Conservation (phyloP, 2,113 vertebrate genomes). For the Egretta garzetta region DNA sequence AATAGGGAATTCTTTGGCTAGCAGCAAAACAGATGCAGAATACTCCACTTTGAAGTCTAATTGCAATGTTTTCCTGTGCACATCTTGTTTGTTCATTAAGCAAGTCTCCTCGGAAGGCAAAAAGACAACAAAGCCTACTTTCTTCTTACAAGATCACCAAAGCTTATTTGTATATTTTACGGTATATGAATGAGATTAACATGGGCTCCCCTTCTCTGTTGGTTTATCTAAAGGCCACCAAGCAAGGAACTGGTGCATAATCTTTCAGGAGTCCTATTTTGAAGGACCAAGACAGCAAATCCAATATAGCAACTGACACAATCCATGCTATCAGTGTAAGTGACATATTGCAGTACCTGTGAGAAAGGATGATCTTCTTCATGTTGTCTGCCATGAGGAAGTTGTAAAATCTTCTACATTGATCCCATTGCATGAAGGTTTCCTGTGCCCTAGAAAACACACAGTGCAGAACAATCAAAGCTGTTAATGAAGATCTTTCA, state of each 20-base stretch:
- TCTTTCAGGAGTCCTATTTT: neutral
- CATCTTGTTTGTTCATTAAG: slow-evolving; percentile 2
- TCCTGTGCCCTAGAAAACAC: slow-evolving; percentile 88
- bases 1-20: slow-evolving; percentile 47
- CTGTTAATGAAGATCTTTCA: neutral
- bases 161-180: neutral
- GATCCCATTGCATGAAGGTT: slow-evolving; percentile 98
- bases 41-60: slow-evolving; percentile 16
- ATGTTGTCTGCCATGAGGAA: slow-evolving; percentile 99
- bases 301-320: neutral
- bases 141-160: neutral
- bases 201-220: neutral
- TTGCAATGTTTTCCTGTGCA: neutral
- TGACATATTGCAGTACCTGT: slow-evolving; percentile 80
- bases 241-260: neutral
- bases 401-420: slow-evolving; percentile 96
- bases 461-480: neutral
- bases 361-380: slow-evolving; percentile 99
- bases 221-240: neutral
- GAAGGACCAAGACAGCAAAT: neutral
- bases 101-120: neutral
- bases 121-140: neutral
- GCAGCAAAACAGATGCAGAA: slow-evolving; percentile 54
- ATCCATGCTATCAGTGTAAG: neutral
- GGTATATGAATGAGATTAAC: neutral